These are phyloP conservation scores for Paraplagusia blochii DNA, from an alignment of 2,113 vertebrate species.

Conservation along the genomic window DNA sequence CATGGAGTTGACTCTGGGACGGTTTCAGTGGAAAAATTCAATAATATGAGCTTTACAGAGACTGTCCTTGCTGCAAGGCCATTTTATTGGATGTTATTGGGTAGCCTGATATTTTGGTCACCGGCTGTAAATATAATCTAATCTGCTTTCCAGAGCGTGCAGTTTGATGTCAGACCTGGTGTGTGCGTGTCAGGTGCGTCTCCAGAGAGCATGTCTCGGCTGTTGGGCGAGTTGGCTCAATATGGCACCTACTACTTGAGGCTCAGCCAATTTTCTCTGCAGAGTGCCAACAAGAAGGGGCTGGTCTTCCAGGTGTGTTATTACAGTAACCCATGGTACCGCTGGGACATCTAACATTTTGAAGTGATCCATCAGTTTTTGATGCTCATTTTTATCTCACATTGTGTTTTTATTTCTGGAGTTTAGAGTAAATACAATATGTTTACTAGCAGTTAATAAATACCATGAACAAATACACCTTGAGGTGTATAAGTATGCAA, in stretches of 20 bases:
- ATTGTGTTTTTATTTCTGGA: no score
- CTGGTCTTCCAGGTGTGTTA: slow-evolving; percentile 91
- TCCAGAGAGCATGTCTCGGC: slow-evolving; percentile 85
- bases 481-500: no score
- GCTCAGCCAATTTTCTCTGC: slow-evolving; percentile 87
- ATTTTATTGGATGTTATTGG: slow-evolving; percentile 53
- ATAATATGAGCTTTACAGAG: slow-evolving; percentile 38
- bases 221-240: slow-evolving; percentile 86
- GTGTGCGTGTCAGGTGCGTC: slow-evolving; percentile 91
- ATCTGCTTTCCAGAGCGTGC: slow-evolving; percentile 75
- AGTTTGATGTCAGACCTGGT: slow-evolving; percentile 84
- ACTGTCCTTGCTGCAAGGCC: slow-evolving; percentile 21
- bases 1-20: slow-evolving; percentile 36
- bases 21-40: slow-evolving; percentile 24
- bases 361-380: no score
- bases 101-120: slow-evolving; percentile 13
- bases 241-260: slow-evolving; percentile 90
- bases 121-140: slow-evolving; percentile 12
- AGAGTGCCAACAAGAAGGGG: slow-evolving; percentile 84
- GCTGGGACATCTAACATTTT: background rate
- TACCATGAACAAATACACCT: no score
- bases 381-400: no score
- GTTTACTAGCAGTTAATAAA: no score
- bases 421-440: no score
- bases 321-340: slow-evolving; percentile 15